Base-by-base conservation (phyloP, 2,888 invertebrate species). In the Trichogramma dendrolimi region DNA sequence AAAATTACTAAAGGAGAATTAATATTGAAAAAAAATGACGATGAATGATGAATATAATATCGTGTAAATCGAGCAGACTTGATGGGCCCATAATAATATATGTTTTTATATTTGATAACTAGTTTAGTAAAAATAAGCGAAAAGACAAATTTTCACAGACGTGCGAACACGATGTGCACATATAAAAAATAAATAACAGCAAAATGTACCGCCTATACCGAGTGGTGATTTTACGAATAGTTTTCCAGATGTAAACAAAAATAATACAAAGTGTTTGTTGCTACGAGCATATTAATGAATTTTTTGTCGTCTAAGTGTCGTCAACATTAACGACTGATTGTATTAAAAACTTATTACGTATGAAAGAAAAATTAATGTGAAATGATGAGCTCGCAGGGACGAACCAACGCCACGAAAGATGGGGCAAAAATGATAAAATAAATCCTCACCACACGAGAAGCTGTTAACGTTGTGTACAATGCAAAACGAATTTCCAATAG, bases 101-200 rank as follows among this genome's bases (percentile, higher is more conserved):
- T 74, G 74, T 76, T 76, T 75, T 73, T 76, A 75, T 76, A 76
- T 75, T 75, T 75, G 75, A 76, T 76, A 50, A 75, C 75, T 75
- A 75, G 72, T 75, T 75, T 74, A 72, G 60, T 70, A 71, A 73
- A 69, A 66, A 68, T 66, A 68, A 62, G 63, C 64, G 62, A 68
- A 68, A 61, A 58, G 60, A 68, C 56, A 67, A 60, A 63, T 65
- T 61, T 61, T 48, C 53, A 64, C 60, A 61, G 66, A 63, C 66
- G 52, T 67, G 68, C 64, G 64, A 66, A 61, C 66, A 64, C 40
- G 53, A 57, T 53, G 55, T 27, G n/a, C 49, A 61, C 40, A 57
- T 49, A 62, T 42, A 58, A 60, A 56, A 66, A 47, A 52, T 58
- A 64, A 61, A 62, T 68, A 63, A 62, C 50, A 63, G 58, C 60